phyloP scores from a whole-genome alignment of 92 coral and sea anemone genomes.

The Bergia puertoricense region DNA sequence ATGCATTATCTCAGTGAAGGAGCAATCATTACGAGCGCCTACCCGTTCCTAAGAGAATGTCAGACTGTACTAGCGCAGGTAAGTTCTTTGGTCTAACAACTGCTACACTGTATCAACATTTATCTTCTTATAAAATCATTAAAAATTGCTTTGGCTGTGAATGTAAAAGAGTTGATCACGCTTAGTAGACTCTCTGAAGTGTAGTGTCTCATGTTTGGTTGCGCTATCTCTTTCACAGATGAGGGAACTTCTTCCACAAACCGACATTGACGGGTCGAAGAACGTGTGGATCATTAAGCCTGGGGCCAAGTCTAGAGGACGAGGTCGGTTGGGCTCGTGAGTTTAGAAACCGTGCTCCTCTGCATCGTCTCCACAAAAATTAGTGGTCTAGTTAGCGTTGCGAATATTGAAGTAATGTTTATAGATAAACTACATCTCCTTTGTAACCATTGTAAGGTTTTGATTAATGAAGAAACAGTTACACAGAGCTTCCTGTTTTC shows the following conservation, averaged over 20 bases:
- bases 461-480: too few species aligned
- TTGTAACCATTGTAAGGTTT: too few species aligned
- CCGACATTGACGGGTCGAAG: constrained; percentile 86
- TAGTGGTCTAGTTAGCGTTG: too few species aligned
- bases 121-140: background rate
- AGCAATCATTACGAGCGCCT: constrained; percentile 74
- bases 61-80: constrained; percentile 74
- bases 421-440: too few species aligned
- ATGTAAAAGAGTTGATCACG: background rate
- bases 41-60: constrained; percentile 79
- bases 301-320: constrained; percentile 99
- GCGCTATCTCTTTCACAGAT: constrained; percentile 47
- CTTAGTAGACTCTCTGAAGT: background rate
- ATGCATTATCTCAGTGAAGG: constrained; percentile 53
- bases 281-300: constrained; percentile 99
- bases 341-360: background rate
- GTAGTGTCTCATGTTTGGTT: background rate
- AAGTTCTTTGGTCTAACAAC: background rate
- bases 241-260: constrained; percentile 79
- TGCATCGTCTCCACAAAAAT: background rate
- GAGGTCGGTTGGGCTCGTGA: constrained; percentile 56
- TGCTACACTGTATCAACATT: background rate
- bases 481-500: too few species aligned
- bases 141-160: background rate
- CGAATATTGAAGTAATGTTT: too few species aligned